Base-by-base conservation (phyloP, 2,797 vertebrate species). In the Moxostoma hubbsi region DNA sequence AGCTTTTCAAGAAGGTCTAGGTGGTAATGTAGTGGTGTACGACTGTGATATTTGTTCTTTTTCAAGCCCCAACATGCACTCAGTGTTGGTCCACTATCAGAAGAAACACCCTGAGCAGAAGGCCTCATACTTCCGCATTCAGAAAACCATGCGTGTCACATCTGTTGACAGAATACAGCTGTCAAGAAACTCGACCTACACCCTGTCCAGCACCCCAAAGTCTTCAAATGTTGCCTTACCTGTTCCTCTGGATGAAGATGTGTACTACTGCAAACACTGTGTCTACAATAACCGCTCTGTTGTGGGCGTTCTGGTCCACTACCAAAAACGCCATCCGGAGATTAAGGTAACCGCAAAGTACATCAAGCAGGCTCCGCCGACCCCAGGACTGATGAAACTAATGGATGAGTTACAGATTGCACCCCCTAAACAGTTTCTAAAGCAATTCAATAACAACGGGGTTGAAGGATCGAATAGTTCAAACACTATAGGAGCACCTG, bases 321-420 rank as follows among this genome's bases (percentile, higher is more conserved):
- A 99, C 89, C 98, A 99, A 87, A 99, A 99, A 91, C 95, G 98
- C 81, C 98, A 99, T 81, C 97, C 98, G 0, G 98, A 99, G 84
- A 97, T 99, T 80, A 99, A 99, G 87, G 98, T 99, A 73, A 99
- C 98, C 1, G 98, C 98, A 81, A 99, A 99, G 88, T 99, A 99
- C 63, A 98, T 99, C 88, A 96, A 98, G 81, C 96, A 99, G 85
- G 97, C 96, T 0, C 94, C 98, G 12, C 98, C 97, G 0, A 99
- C 97, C 0, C 95, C 96, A 10, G 95, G 96, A 1, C 90, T 98
- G 89, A 94, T 97, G 93, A 95, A 95, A 89, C 90, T 96, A 58
- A 95, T 93, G 88, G 98, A 98, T 68, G 91, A 97, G 86, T 89
- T 96, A 53, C 95, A 97, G 82, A 97, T 96, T 67, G 93, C 96